These are phyloP conservation scores for Rhamphomyia laevipes DNA, from an alignment of 2,888 invertebrate genomes.

Conservation along the genomic window DNA sequence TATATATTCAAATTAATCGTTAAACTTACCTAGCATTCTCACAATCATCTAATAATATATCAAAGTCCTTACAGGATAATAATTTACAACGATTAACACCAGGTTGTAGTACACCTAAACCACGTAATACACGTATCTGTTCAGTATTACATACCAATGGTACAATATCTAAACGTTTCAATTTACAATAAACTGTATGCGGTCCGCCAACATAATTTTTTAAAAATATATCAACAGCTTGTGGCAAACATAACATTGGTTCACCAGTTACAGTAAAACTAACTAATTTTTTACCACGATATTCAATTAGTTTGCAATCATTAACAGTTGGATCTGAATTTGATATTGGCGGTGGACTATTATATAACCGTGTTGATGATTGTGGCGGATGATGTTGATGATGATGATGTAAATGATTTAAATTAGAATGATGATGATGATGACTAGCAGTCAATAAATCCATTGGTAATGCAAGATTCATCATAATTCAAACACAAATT, in stretches of 20 bases:
- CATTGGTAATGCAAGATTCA: slow-evolving; percentile 68
- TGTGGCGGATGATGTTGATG: slow-evolving; percentile 41
- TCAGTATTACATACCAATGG: slow-evolving; percentile 99
- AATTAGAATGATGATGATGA: slow-evolving; percentile 43
- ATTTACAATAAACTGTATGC: slow-evolving; percentile 98
- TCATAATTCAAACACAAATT: slow-evolving; percentile 31
- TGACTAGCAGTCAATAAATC: slow-evolving; percentile 73
- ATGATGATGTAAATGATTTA: not conserved
- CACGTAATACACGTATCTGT: slow-evolving; percentile 95
- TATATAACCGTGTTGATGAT: slow-evolving; percentile 69
- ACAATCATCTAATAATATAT: slow-evolving; percentile 98
- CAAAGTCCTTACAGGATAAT: slow-evolving; percentile 97
- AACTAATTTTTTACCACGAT: slow-evolving; percentile 92
- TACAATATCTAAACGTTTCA: slow-evolving; percentile 97
- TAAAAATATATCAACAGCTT: slow-evolving; percentile 97
- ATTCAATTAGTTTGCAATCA: slow-evolving; percentile 95
- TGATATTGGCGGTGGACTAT: slow-evolving; percentile 84
- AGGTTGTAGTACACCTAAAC: slow-evolving; percentile 97
- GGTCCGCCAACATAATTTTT: slow-evolving; percentile 98
- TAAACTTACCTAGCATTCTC: slow-evolving; percentile 93
- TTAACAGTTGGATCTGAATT: slow-evolving; percentile 88
- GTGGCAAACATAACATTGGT: slow-evolving; percentile 94
- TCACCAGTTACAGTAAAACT: slow-evolving; percentile 95
- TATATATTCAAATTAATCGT: not conserved
- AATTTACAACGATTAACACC: slow-evolving; percentile 99